Conservation (phyloP, 1,140 invertebrate species). For the Rhyzopertha dominica region DNA sequence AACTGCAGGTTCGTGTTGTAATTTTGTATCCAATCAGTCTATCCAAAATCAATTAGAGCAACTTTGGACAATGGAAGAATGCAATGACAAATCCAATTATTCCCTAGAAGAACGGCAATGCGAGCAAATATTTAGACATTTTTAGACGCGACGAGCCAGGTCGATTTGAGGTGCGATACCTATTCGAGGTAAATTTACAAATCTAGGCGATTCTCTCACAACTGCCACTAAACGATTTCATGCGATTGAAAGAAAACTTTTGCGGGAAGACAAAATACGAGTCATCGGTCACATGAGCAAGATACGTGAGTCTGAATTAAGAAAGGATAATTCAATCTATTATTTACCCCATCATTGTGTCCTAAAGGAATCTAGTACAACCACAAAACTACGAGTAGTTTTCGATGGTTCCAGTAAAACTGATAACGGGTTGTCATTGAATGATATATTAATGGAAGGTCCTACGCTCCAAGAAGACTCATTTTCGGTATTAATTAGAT, state of each 20-base stretch:
- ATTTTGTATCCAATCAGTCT: no score
- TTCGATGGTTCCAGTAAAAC: slow-evolving; percentile 1
- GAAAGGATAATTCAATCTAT: no score
- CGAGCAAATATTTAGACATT: slow-evolving; percentile 1
- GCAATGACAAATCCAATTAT: no score
- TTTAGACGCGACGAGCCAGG: neutral
- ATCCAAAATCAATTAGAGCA: no score
- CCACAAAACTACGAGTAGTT: neutral
- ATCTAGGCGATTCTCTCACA: neutral
- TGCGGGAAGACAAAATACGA: neutral
- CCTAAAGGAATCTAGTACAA: slow-evolving; percentile 24
- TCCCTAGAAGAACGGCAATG: neutral
- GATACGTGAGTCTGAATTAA: no score
- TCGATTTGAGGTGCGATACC: neutral
- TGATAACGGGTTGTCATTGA: neutral
- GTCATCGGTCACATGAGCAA: slow-evolving; percentile 33
- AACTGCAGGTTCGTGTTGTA: no score
- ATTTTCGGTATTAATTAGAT: slow-evolving; percentile 28
- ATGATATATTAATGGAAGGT: neutral
- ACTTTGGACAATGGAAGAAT: no score
- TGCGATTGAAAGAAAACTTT: neutral
- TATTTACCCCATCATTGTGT: slow-evolving; percentile 46
- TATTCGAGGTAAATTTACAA: neutral
- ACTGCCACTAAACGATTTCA: neutral
- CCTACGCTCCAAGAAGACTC: neutral